A percentile compares a stretch with the other conserved stretches of the same genome.
Conservation (phyloP, 2,113 vertebrate species). For the Furnarius figulus region DNA sequence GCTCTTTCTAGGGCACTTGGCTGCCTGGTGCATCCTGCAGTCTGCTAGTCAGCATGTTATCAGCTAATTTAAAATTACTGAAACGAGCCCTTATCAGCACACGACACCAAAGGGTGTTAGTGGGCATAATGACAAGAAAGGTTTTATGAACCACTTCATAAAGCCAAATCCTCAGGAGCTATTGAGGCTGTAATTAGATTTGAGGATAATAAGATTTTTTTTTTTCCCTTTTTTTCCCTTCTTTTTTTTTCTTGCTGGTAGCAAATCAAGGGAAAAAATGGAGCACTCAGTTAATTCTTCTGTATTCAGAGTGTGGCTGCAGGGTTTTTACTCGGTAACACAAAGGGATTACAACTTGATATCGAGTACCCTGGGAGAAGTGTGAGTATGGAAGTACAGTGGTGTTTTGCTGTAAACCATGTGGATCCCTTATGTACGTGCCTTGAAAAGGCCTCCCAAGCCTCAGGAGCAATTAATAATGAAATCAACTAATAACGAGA, state of each 20-base stretch:
- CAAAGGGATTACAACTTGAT: neutral
- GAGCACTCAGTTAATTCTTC: neutral
- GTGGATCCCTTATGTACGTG: neutral
- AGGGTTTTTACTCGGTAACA: neutral
- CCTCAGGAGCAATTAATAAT: neutral
- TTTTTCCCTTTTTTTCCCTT: accelerated
- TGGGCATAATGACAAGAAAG: neutral
- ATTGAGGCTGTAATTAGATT: constrained; percentile 45
- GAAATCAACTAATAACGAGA: constrained; percentile 36
- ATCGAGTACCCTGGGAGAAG: neutral
- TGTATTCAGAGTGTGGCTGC: neutral
- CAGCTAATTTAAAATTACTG: constrained; percentile 14
- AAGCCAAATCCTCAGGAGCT: constrained; percentile 17
- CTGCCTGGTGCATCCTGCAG: neutral
- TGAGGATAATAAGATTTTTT: neutral
- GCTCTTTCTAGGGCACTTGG: neutral
- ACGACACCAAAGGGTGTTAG: neutral
- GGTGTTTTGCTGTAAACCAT: neutral
- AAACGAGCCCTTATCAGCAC: neutral
- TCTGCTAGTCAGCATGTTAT: neutral
- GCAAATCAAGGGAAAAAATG: neutral
- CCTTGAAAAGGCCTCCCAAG: neutral
- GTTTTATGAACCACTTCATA: constrained; percentile 14
- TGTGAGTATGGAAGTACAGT: neutral
- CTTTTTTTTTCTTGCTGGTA: neutral